Evolutionary conservation across 2,888 invertebrate species (phyloP).

Genomic region (Kryphioiulus occultus): DNA sequence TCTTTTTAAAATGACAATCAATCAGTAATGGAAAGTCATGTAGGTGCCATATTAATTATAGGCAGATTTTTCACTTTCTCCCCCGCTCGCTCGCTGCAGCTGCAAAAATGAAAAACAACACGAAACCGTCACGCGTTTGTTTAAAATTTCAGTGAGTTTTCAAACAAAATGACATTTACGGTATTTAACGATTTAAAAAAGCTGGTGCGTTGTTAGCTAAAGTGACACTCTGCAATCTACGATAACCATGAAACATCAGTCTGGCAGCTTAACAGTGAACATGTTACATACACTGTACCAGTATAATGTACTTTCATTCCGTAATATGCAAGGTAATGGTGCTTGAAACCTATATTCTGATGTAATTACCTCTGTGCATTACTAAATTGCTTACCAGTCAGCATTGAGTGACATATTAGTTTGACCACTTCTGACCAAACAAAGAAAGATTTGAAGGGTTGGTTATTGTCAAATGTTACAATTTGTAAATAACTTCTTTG

Average conservation of each 20-base stretch:
- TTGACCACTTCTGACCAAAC: too few species aligned
- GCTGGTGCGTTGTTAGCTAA: not conserved
- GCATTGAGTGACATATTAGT: too few species aligned
- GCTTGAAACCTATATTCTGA: too few species aligned
- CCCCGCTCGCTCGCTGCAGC: not conserved
- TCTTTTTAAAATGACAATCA: slow-evolving; percentile 43
- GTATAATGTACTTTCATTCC: too few species aligned
- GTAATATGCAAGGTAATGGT: not conserved
- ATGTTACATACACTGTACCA: not conserved
- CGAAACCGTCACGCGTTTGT: not conserved
- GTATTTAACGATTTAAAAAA: slow-evolving; percentile 35
- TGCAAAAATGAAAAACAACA: not conserved
- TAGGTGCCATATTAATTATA: slow-evolving; percentile 5
- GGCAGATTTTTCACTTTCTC: not conserved
- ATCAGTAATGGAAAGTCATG: slow-evolving; percentile 17
- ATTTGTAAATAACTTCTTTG: too few species aligned
- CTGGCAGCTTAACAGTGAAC: not conserved
- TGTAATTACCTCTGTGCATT: too few species aligned
- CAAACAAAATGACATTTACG: slow-evolving; percentile 2
- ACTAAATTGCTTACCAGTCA: too few species aligned
- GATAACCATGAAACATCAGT: slow-evolving; percentile 43
- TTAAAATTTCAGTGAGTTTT: slow-evolving; percentile 28
- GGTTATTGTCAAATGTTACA: too few species aligned
- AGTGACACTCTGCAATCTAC: not conserved
- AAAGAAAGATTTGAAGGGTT: too few species aligned